These are phyloP conservation scores for Gobionotothen gibberifrons DNA, from an alignment of 2,797 vertebrate genomes.

Conservation along the genomic window DNA sequence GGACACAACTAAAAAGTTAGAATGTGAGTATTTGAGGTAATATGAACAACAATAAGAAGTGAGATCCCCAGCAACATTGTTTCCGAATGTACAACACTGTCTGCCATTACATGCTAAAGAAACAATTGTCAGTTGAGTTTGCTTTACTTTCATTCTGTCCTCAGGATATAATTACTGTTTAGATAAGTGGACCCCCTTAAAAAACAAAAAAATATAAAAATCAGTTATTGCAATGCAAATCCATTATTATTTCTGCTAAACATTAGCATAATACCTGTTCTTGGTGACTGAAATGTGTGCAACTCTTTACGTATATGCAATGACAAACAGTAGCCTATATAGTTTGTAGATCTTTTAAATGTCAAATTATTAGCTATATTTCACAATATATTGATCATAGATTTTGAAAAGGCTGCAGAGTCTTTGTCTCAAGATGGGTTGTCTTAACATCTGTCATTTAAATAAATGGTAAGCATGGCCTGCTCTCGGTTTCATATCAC, in stretches of 20 bases:
- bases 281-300: not conserved
- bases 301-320: not conserved
- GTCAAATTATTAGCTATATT: not conserved
- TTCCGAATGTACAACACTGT: not conserved
- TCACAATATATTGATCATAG: not conserved
- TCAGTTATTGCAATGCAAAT: not conserved
- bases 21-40: not conserved
- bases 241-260: not conserved
- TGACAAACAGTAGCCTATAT: not conserved
- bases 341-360: not conserved
- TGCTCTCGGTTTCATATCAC: slow-evolving; percentile 45
- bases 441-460: slow-evolving; percentile 17
- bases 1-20: not conserved
- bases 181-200: not conserved
- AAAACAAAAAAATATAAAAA: not conserved
- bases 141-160: not conserved
- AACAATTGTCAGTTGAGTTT: not conserved
- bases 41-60: not conserved
- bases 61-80: not conserved
- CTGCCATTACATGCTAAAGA: not conserved
- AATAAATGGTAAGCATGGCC: slow-evolving; percentile 7
- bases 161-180: not conserved
- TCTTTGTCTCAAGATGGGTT: not conserved
- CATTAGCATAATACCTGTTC: not conserved
- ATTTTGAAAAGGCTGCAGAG: not conserved